Evolutionary conservation across 2,797 vertebrate genomes (phyloP), one percentile per base, ranked within the genome.

Genomic region (Chelmon rostratus): DNA sequence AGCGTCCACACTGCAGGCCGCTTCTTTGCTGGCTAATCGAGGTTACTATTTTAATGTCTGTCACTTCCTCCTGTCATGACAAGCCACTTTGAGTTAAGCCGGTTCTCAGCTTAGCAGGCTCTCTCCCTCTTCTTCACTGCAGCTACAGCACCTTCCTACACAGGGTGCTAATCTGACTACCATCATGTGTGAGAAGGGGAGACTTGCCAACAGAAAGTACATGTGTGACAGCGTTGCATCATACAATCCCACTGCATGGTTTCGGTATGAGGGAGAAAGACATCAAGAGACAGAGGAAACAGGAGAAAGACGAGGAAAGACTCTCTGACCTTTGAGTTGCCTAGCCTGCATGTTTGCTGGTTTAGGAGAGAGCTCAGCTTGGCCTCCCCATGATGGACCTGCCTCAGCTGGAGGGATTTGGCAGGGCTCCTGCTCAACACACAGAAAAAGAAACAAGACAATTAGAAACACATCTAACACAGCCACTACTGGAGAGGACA

Each of bases 31-130:
- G 75, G 85, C 90, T 94, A 93, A 92, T 91, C 67, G 74, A 91
- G 87, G 93, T 94, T 91, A 93, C 94, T 94, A 95, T 95, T 95
- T 94, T 92, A 91, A 94, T 91, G 85, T 89, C 87, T 93, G 94
- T 91, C 92, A 94, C 92, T 95, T 94, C 94, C 93, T 94, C 91
- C 89, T 90, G 91, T 92, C 92, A 94, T 95, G 94, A 94, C 93
- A 93, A 94, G 92, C 93, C 92, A 92, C 93, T 94, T 94, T 94
- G 85, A 82, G 88, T 91, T 94, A 94, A 95, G 90, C 91, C 73
- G 83, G 91, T 93, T 92, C 92, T 92, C 87, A 93, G 92, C 90
- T 94, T 94, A 93, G 89, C 86, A 79, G 81, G 73, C 87, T 86
- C 82, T 88, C 86, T 89, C 75, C 65, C 85, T 90, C 88, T 88